These are phyloP conservation scores for Scylla paramamosain DNA, from an alignment of 1,140 invertebrate genomes.

Conservation along the genomic window DNA sequence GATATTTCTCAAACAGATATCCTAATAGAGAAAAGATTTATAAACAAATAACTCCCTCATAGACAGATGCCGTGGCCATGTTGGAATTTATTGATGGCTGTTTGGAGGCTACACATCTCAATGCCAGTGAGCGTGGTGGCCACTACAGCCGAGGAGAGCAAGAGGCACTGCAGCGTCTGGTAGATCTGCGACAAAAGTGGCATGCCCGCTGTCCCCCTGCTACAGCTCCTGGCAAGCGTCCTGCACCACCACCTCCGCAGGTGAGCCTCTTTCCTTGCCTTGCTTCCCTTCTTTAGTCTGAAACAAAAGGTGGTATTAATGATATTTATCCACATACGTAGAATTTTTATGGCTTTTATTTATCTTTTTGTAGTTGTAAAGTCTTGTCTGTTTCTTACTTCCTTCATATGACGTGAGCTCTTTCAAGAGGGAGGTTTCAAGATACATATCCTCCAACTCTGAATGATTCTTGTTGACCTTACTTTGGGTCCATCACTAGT, in stretches of 20 bases:
- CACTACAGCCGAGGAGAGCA: conserved; percentile 57
- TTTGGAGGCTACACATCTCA: conserved; percentile 69
- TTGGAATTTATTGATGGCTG: conserved; percentile 72
- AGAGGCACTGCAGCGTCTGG: conserved; percentile 65
- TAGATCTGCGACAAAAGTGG: conserved; percentile 69
- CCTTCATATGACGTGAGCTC: too few relatives aligned
- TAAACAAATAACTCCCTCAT: too few relatives aligned
- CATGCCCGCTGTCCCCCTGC: conserved; percentile 62
- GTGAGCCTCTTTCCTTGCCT: conserved; percentile 30
- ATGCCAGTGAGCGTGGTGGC: conserved; percentile 71
- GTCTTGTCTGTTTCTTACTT: too few relatives aligned
- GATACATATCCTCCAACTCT: too few relatives aligned
- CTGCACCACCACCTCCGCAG: conserved; percentile 62
- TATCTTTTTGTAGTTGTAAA: too few relatives aligned
- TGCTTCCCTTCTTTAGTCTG: not conserved
- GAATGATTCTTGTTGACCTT: too few relatives aligned
- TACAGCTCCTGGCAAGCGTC: conserved; percentile 49
- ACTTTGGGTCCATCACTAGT: too few relatives aligned
- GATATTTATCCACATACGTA: not conserved
- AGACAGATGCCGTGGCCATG: not conserved
- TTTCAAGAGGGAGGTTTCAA: too few relatives aligned
- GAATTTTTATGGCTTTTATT: not conserved
- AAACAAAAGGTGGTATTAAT: not conserved
- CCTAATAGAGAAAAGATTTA: too few relatives aligned
- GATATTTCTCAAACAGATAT: too few relatives aligned